Evolutionary conservation across 2,888 invertebrate genomes (phyloP).

Genomic region (Penaeus monodon): DNA sequence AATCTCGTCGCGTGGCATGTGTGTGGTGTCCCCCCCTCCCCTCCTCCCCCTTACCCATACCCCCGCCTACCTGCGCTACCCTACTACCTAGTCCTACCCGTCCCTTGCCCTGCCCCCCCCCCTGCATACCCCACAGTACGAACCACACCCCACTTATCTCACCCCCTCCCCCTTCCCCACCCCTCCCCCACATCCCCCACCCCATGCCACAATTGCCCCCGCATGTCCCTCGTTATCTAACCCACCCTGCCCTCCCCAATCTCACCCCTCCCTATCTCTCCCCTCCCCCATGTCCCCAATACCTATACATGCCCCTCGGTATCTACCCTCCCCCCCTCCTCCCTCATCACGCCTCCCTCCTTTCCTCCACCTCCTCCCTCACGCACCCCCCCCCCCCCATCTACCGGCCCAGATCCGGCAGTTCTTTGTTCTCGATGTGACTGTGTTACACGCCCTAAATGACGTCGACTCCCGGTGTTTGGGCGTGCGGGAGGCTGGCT

Average conservation of each 20-base stretch:
- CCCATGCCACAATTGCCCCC: neutral
- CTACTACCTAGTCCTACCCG: neutral
- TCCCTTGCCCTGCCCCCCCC: neutral
- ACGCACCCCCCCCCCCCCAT: neutral
- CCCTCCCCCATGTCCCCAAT: neutral
- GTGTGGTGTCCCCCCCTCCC: no score
- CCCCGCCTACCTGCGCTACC: neutral
- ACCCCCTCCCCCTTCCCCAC: no score
- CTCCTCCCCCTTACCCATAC: no score
- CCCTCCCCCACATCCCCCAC: neutral
- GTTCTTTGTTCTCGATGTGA: neutral
- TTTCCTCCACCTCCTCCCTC: neutral
- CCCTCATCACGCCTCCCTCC: neutral
- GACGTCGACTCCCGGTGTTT: neutral
- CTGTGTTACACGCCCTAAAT: neutral
- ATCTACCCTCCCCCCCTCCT: neutral
- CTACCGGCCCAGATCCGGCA: neutral
- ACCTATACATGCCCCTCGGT: neutral
- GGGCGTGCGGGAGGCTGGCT: no score
- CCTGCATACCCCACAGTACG: no score
- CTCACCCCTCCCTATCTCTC: neutral
- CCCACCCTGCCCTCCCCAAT: no score
- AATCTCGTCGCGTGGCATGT: no score
- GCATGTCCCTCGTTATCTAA: neutral
- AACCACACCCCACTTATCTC: no score